Conservation (phyloP, 2,797 vertebrate species). For the Aldrovandia affinis region DNA sequence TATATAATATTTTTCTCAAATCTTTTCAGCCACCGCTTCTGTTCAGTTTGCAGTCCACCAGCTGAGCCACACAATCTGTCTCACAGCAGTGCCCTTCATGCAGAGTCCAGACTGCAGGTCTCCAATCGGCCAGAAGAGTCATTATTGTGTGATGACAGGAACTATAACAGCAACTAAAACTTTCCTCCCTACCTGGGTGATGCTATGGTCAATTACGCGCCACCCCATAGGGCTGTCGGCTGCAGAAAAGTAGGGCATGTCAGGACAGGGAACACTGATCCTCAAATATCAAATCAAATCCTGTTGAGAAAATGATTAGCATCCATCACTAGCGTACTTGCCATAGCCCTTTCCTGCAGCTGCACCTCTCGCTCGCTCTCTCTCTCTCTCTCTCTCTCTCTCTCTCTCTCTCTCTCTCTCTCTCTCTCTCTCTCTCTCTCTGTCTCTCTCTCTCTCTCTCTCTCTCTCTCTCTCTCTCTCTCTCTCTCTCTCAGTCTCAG, state of each 20-base stretch:
- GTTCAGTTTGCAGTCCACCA: too few species aligned
- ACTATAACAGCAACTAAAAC: neutral
- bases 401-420: too few species aligned
- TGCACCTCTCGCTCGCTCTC: too few species aligned
- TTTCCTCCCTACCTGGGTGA: neutral
- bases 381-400: too few species aligned
- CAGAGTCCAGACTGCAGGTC: neutral
- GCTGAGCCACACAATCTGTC: neutral
- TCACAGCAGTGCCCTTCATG: neutral
- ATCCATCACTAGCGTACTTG: neutral
- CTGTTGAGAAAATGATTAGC: too few species aligned
- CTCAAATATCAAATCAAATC: too few species aligned
- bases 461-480: too few species aligned
- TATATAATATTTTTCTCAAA: too few species aligned
- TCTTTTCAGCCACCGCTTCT: too few species aligned
- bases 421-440: too few species aligned
- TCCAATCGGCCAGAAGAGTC: neutral
- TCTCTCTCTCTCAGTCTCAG: too few species aligned
- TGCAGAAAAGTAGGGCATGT: neutral
- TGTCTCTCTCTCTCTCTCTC: too few species aligned
- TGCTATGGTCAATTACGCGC: neutral
- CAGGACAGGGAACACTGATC: neutral
- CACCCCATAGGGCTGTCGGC: neutral
- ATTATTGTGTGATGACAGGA: neutral
- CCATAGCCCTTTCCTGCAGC: neutral